Base-by-base conservation (phyloP, 2,113 vertebrate genomes). In the Aix galericulata region DNA sequence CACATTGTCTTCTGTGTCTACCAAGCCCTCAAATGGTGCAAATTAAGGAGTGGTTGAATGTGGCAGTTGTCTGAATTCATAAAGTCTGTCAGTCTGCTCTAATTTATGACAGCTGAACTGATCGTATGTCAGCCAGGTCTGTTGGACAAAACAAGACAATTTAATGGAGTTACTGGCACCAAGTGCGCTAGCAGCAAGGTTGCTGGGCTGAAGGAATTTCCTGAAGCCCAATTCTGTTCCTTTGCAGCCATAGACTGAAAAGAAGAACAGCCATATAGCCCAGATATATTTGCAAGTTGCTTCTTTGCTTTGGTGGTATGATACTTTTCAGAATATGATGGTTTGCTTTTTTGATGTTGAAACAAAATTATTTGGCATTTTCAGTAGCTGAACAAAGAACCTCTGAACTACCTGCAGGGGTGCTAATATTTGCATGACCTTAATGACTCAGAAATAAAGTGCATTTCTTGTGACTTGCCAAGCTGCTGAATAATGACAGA, bases 31-130 rank as follows among this genome's bases (percentile, higher is more conserved):
- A 22, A 17, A 44, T 53, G 34, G 34, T 0, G 14, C 59, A 8
- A 27, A 52, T 1, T 7, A 17, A 58, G 29, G 16, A 72, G 23
- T n/a, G 34, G 2, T 11, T 13, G 9, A 50, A 9, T 1, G 29
- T 1, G n/a, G 72, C 62, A 29, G 8, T 9, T 38, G 34, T 11
- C 44, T 48, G 18, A 4, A 12, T 38, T n/a, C 31, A 31, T 50
- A 5, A 31, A 38, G 73, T 6, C 8, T 7, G 27, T 15, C 0
- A 1, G 29, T 13, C 14, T 1, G 6, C 53, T 44, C 0, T 32
- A 29, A 26, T 6, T 82, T 42, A 2, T 0, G 46, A 21, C 79
- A 67, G 58, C 69, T 13, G 52, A 62, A 25, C 23, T 1, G 3
- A 17, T n/a, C 10, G 1, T 18, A 16, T 69, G 27, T 71, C 58